These are phyloP conservation scores for Rhinolophus ferrumequinum DNA, from an alignment of 2,113 vertebrate genomes.

Conservation along the genomic window DNA sequence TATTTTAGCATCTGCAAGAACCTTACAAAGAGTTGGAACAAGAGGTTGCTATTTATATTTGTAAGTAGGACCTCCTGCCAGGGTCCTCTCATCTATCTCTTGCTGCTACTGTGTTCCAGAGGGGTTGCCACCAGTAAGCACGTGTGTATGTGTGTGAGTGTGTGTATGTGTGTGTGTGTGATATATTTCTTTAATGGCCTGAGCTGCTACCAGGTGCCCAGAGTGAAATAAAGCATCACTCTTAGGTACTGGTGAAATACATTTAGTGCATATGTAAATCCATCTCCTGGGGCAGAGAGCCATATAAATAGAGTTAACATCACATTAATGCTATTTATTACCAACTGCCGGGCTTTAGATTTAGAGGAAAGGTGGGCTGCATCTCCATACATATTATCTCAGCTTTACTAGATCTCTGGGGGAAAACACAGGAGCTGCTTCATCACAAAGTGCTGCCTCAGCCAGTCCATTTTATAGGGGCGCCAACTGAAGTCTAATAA, in stretches of 20 bases:
- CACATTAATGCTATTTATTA: slow-evolving; percentile 19
- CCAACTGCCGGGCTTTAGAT: not conserved
- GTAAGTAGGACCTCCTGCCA: not conserved
- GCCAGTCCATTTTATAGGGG: not conserved
- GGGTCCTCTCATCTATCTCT: not conserved
- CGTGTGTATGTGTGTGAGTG: not conserved
- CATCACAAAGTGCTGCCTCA: not conserved
- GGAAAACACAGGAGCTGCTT: not conserved
- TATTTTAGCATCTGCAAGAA: not conserved
- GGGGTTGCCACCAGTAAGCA: not conserved
- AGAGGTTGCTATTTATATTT: not conserved
- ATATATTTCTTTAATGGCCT: slow-evolving; percentile 51
- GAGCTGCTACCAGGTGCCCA: slow-evolving; percentile 37
- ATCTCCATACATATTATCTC: not conserved
- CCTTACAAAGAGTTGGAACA: not conserved
- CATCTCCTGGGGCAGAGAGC: slow-evolving; percentile 48
- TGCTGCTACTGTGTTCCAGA: not conserved
- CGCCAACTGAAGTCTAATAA: not conserved
- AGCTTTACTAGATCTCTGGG: not conserved
- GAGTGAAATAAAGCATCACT: slow-evolving; percentile 30
- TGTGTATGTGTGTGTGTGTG: not conserved
- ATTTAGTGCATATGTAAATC: not conserved
- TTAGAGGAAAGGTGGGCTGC: not conserved
- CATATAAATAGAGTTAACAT: not conserved
- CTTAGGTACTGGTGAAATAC: not conserved